These are phyloP conservation scores for Semotilus atromaculatus DNA, from an alignment of 2,797 vertebrate species.

Conservation along the genomic window DNA sequence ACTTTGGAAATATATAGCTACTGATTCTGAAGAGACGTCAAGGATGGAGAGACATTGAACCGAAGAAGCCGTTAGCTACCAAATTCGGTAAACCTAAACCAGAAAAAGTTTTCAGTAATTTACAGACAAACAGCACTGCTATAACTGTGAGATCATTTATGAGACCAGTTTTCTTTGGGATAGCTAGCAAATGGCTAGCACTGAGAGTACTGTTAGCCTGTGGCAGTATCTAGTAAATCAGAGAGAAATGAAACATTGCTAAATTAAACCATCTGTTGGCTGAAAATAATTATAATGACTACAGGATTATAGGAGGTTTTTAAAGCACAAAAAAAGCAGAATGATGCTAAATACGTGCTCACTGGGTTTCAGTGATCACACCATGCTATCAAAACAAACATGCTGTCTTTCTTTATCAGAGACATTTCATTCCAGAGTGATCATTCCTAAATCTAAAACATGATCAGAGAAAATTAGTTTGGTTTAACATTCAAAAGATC, in stretches of 20 bases:
- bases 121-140: neutral
- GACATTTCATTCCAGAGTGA: neutral
- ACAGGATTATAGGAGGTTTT: neutral
- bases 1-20: conserved; percentile 18
- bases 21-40: conserved; percentile 13
- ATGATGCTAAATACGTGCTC: conserved; percentile 2
- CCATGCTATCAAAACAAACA: neutral
- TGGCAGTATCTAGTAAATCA: conserved; percentile 11
- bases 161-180: neutral
- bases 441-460: neutral
- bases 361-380: neutral
- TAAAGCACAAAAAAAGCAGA: neutral
- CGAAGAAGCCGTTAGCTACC: neutral
- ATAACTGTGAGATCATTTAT: neutral
- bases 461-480: neutral
- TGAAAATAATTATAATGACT: conserved; percentile 27
- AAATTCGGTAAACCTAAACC: neutral
- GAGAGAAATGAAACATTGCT: conserved; percentile 28
- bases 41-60: neutral
- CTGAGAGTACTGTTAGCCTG: conserved; percentile 9
- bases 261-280: conserved; percentile 46
- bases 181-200: conserved; percentile 11
- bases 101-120: neutral
- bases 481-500: conserved; percentile 1
- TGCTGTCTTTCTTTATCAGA: neutral